A percentile compares a stretch with the other conserved stretches of the same genome.
These are phyloP conservation scores for Drosophila lini DNA, from an alignment of 1,140 invertebrate genomes.

Conservation along the genomic window DNA sequence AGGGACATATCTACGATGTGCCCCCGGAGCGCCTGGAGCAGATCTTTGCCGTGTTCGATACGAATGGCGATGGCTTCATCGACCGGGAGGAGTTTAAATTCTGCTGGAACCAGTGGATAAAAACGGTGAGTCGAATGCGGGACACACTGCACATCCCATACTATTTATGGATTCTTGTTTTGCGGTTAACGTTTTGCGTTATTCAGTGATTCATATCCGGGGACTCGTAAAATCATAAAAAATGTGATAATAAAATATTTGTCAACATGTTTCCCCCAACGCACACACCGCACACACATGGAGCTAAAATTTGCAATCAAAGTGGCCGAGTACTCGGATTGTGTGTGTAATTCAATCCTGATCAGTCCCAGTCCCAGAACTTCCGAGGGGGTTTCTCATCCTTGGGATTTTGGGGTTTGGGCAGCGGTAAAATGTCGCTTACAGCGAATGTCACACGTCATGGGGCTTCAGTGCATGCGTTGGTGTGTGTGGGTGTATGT, in stretches of 20 bases:
- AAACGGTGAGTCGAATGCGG: constrained; percentile 87
- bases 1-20: constrained; percentile 93
- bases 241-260: constrained; percentile 83
- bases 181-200: constrained; percentile 58
- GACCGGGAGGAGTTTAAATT: constrained; percentile 93
- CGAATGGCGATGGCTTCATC: constrained; percentile 91
- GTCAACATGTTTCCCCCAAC: constrained; percentile 64
- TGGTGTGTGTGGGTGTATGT: constrained; percentile 28
- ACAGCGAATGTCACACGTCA: constrained; percentile 80
- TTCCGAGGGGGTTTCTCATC: constrained; percentile 6
- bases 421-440: constrained; percentile 74
- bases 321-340: constrained; percentile 78
- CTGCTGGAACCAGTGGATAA: constrained; percentile 94
- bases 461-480: constrained; percentile 25
- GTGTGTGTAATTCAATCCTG: constrained; percentile 82
- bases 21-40: constrained; percentile 89
- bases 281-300: constrained; percentile 18
- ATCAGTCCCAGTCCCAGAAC: constrained; percentile 58
- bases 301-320: constrained; percentile 73
- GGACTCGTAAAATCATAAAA: constrained; percentile 82
- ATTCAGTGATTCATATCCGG: constrained; percentile 80
- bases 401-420: constrained; percentile 19
- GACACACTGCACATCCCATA: background rate
- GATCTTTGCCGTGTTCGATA: constrained; percentile 92
- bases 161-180: constrained; percentile 59